Evolutionary conservation across 2,888 invertebrate species (phyloP), one percentile per base, ranked within the genome.

Genomic region (Melanostoma scalare): DNA sequence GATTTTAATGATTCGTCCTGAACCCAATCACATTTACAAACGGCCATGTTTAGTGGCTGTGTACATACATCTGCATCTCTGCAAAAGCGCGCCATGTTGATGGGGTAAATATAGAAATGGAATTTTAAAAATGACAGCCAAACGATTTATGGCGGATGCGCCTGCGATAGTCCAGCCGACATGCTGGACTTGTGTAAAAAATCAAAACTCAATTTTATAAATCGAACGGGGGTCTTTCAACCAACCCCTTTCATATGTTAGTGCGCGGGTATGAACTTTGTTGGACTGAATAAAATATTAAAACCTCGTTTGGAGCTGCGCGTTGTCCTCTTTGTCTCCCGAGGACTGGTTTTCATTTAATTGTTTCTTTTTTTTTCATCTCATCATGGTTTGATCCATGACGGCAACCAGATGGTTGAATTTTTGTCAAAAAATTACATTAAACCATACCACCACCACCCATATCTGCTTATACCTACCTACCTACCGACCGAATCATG

Each of bases 131-230:
- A 79, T 84, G 84, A 84, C 79, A 84, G 61, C 67, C 65, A 31
- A 63, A 75, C 74, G 84, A 84, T 84, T 84, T 84, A 84, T 84
- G 79, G 82, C 82, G 82, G 84, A 84, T 84, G 84, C 75, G 79
- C 84, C 48, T 50, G 50, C 50, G 79, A 82, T 82, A 68, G 52
- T 42, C 76, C 56, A 63, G 40, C 67, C 68, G 78, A 67, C 71
- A 77, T 81, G 68, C 48, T 53, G 48, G 58, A 71, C 71, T 53
- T 42, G 68, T 46, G 69, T 40, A 71, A 81, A 84, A 84, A 84
- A 79, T 79, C 79, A 75, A 84, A 84, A 75, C 78, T 74, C 84
- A 78, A 78, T 79, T 79, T 71, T 60, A 69, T 46, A 69, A 79
- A 75, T 78, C 79, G 79, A 79, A 79, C 74, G 84, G 71, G 60